Evolutionary conservation across 2,113 vertebrate genomes (phyloP), one percentile per base, ranked within the genome.

Genomic region (Romanogobio albipinnatus): DNA sequence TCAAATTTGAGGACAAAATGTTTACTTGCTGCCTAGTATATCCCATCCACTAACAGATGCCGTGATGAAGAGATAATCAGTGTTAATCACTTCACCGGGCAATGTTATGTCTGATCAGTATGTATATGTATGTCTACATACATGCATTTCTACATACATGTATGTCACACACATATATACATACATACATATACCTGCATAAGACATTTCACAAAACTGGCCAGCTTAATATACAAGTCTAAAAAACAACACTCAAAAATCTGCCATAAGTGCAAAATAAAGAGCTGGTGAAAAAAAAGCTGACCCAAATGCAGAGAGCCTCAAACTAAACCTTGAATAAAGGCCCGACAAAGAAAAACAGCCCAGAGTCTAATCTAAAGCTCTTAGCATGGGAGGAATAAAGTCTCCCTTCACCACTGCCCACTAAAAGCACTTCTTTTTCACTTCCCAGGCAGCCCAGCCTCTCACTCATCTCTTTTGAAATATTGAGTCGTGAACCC

Each of bases 371-470:
- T 24, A 22, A 71, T 24, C 45, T 71, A 4, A 39, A 82, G 29
- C 66, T 71, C 49, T 39, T 56, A 70, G 26, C 26, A n/a, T 2
- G 2, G 26, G 1, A 39, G 14, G 49, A 24, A 22, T 71, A 39
- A 71, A 47, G 33, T 59, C 53, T 66, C 62, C 29, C 33, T 43
- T 51, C 1, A 58, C 15, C 3, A 13, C 62, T 84, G 15, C 75
- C 59, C 49, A 85, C 66, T 74, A 81, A 86, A 81, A 86, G 68
- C 84, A 74, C 84, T 24, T 51, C 29, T 45, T 11, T 36, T 81
- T 62, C 26, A 56, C 22, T 77, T 68, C 9, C 62, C 29, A 82
- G 62, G 68, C 13, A 70, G 33, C 19, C 66, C 14, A 49, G n/a
- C 29, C 33, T 29, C 39, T 45, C 66, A 78, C 62, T 78, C 10